phyloP scores from a whole-genome alignment of 2,113 vertebrate genomes.

The Rallus limicola region DNA sequence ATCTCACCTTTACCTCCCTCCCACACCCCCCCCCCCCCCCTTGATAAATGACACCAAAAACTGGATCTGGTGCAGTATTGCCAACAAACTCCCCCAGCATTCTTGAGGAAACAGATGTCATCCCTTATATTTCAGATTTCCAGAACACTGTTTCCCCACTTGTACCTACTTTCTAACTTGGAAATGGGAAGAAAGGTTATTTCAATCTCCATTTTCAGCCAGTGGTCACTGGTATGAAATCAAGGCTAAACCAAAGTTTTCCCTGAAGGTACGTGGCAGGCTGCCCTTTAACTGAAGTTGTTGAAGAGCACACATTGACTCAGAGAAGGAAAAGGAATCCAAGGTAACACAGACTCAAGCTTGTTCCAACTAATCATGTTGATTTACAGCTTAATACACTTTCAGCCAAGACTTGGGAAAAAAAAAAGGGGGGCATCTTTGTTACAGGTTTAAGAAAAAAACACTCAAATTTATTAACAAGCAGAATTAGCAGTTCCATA shows the following conservation, averaged over 20 bases:
- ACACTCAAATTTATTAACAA: background rate
- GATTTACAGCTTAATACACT: background rate
- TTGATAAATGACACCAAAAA: background rate
- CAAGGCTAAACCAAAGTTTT: background rate
- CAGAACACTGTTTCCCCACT: background rate
- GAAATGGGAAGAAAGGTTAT: background rate
- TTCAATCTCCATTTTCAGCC: background rate
- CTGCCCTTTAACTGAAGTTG: background rate
- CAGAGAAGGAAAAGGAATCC: background rate
- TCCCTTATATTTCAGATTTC: background rate
- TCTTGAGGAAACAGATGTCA: background rate
- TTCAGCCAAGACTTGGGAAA: background rate
- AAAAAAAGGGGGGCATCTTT: background rate
- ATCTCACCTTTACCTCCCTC: background rate
- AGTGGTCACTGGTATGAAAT: background rate
- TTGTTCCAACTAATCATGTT: background rate
- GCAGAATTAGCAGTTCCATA: background rate
- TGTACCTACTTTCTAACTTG: background rate
- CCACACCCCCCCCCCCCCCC: fast-evolving
- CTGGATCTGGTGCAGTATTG: background rate
- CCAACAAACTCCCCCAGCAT: background rate
- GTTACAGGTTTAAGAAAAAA: background rate
- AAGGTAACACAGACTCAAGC: background rate
- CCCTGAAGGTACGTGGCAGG: background rate
- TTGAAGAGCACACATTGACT: background rate